Conservation (phyloP, 2,888 invertebrate species). For the Polydrusus cervinus region DNA sequence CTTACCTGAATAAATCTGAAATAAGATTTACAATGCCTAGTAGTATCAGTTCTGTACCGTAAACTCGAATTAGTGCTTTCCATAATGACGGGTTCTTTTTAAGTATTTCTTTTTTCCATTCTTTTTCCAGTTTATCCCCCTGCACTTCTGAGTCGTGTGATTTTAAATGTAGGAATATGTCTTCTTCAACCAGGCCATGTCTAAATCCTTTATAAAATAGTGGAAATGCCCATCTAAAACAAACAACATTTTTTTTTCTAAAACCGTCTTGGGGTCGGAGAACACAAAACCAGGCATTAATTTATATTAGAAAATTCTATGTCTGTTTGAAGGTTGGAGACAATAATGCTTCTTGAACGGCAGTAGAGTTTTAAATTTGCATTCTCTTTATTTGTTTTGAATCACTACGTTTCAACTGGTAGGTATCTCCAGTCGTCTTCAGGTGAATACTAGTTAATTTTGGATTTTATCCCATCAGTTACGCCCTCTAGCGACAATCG, state of each 20-base stretch:
- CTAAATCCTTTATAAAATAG: slow-evolving; percentile 71
- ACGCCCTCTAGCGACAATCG: too few species aligned
- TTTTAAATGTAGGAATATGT: slow-evolving; percentile 71
- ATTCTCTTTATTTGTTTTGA: too few species aligned
- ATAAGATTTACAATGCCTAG: slow-evolving; percentile 53
- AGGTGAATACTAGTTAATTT: too few species aligned
- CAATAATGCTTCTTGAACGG: too few species aligned
- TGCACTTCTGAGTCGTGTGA: slow-evolving; percentile 67
- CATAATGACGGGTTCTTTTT: slow-evolving; percentile 56
- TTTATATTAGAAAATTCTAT: too few species aligned
- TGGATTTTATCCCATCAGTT: too few species aligned
- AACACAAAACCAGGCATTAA: too few species aligned
- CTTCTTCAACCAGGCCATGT: slow-evolving; percentile 71
- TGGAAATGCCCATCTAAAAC: slow-evolving; percentile 72
- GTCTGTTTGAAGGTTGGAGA: too few species aligned
- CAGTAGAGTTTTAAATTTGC: too few species aligned
- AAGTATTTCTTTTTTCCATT: slow-evolving; percentile 60
- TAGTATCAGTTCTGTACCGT: slow-evolving; percentile 55
- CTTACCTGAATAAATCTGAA: slow-evolving; percentile 48
- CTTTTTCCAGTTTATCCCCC: slow-evolving; percentile 62
- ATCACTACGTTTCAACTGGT: too few species aligned
- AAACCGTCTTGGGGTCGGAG: too few species aligned
- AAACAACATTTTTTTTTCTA: slow-evolving; percentile 54
- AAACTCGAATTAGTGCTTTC: slow-evolving; percentile 58
- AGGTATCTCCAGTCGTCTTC: too few species aligned